Evolutionary conservation across 2,888 invertebrate genomes (phyloP), one percentile per base, ranked within the genome.

Genomic region (Macropis europaea): DNA sequence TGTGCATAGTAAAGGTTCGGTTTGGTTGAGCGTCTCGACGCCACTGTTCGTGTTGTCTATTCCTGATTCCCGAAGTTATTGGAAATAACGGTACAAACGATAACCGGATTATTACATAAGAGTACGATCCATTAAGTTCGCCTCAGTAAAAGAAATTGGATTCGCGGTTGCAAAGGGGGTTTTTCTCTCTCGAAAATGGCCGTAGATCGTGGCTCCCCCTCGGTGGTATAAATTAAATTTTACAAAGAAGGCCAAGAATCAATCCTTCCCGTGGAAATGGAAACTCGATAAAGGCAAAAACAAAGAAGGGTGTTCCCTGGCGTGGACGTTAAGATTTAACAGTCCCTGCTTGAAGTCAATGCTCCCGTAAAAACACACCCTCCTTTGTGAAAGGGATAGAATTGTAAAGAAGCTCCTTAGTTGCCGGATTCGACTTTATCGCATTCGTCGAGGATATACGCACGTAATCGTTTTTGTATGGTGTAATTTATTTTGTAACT

Each of bases 171-270:
- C 62, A 34, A 53, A 47, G 67, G 62, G 45, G 34, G 50, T 7
- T 32, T 56, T 15, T 52, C 42, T 40, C 61, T 36, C 40, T 38
- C 32, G 34, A 38, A 60, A n/a, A 63, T 26, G 72, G 53, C 7
- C 47, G 52, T 36, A 59, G 64, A 60, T 60, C 54, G 64, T 28
- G 42, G 47, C 67, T 59, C 63, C 42, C 56, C 53, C 67, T n/a
- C 40, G 26, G 63, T 52, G 50, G 60, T 77, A 77, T 77, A 79
- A 81, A 81, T 81, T 76, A 81, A 81, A 81, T 81, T 81, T 81
- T 68, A 75, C 72, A 77, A 76, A 81, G 79, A 73, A 78, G 48
- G 32, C 73, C 67, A 50, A 69, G 71, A 73, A 67, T 52, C 73
- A 62, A 60, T 77, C 54, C 60, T 70, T 62, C 52, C 59, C 52